Evolutionary conservation across 2,113 vertebrate genomes (phyloP), one percentile per base, ranked within the genome.

Genomic region (Sinocyclocheilus anophthalmus): DNA sequence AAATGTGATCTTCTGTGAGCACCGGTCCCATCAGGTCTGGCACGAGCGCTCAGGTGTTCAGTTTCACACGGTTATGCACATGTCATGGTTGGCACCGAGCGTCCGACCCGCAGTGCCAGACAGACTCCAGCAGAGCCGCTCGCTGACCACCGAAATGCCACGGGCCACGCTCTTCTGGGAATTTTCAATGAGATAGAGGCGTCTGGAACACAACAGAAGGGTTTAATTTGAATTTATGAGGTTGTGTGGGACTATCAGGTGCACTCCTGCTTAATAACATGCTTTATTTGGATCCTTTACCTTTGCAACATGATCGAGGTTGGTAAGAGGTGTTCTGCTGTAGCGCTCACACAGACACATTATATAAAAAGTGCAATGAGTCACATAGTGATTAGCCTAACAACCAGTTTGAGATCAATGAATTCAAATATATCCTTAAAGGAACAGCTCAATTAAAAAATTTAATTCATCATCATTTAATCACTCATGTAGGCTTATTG

Each of bases 1-100:
- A 22, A 30, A 37, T 5, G 7, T 1, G 4, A 72, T 72, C 65
- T 81, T 26, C 3, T 26, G 59, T 16, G 1, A 48, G 42, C 6
- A 1, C 2, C n/a, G 6, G 14, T 50, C 24, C 42, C 45, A 14
- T 83, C 48, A 72, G 67, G 20, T 39, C 50, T 73, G 81, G 69
- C 67, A 84, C 13, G 0, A 14, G 69, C 12, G 4, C 69, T 84
- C 67, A 75, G 82, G 67, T 84, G 82, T 84, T 84, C 82, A 84
- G 69, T 33, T 24, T 84, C 82, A 73, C 81, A n/a, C 50, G 4
- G 81, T 83, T 59, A 20, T 55, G 50, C 30, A 73, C 81, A 83
- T 57, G 48, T 70, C 69, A 59, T 30, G 6, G 12, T 2, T 73
- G 81, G 81, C 81, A 83, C 45, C 0, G 10, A 37, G 65, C 1